These are phyloP conservation scores for Scotopteryx bipunctaria DNA, from an alignment of 2,888 invertebrate species.

Conservation along the genomic window DNA sequence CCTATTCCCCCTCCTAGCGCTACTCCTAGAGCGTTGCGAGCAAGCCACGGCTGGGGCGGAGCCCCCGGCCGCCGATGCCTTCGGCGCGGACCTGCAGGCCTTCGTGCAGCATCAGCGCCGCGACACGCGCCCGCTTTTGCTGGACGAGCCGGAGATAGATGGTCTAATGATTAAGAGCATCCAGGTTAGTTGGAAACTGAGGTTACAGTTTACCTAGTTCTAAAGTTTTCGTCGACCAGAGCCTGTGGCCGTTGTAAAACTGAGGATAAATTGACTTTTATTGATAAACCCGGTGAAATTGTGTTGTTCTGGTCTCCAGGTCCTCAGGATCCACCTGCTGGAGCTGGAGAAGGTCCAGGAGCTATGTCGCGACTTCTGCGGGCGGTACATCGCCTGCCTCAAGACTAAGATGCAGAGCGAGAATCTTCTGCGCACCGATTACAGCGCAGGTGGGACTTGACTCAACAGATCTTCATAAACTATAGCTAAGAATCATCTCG, in stretches of 20 bases:
- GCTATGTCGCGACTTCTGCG: constrained; percentile 97
- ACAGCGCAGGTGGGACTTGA: constrained; percentile 83
- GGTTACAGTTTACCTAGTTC: no score
- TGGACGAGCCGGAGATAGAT: constrained; percentile 97
- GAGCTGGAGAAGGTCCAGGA: constrained; percentile 98
- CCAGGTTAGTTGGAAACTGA: constrained; percentile 69
- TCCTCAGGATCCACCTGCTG: constrained; percentile 94
- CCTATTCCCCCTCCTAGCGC: constrained; percentile 94
- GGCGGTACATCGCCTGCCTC: constrained; percentile 94
- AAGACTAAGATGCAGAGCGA: constrained; percentile 96
- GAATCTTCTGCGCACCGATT: constrained; percentile 91
- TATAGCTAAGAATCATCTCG: no score
- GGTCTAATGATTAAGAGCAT: constrained; percentile 87
- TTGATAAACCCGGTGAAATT: no score
- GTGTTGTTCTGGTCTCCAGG: constrained; percentile 85
- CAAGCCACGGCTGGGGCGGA: constrained; percentile 97
- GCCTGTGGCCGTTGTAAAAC: not conserved
- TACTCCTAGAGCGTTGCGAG: constrained; percentile 98
- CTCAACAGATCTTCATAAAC: no score
- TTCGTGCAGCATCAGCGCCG: constrained; percentile 95
- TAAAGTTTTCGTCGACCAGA: no score
- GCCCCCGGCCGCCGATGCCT: constrained; percentile 90
- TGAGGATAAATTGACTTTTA: not conserved
- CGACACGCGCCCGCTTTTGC: constrained; percentile 92
- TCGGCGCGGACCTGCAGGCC: constrained; percentile 94